Evolutionary conservation across 1,140 invertebrate genomes (phyloP).

Genomic region (Lasaia peninsularis): DNA sequence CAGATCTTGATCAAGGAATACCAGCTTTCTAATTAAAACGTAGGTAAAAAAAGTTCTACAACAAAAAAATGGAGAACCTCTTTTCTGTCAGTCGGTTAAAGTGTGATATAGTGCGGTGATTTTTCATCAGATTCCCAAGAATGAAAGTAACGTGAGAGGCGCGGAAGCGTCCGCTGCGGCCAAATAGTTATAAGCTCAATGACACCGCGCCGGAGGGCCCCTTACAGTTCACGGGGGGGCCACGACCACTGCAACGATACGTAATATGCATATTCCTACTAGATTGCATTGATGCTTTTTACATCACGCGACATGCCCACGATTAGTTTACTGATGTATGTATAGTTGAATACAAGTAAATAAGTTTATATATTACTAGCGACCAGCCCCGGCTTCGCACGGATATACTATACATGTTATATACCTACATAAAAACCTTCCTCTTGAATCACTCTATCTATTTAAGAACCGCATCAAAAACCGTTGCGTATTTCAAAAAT

Average conservation of each 20-base stretch:
- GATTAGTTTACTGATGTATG: neutral
- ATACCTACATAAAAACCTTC: no score
- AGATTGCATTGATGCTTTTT: neutral
- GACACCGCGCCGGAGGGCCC: slow-evolving; percentile 28
- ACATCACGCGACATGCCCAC: neutral
- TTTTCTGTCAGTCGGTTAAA: no score
- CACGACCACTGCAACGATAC: neutral
- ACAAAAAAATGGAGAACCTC: no score
- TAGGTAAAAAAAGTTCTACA: no score
- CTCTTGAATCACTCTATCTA: no score
- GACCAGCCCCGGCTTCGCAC: no score
- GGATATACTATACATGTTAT: no score
- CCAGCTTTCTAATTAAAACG: no score
- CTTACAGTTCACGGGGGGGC: slow-evolving; percentile 24
- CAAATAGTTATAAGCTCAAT: slow-evolving; percentile 47
- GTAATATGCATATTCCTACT: neutral
- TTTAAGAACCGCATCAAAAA: no score
- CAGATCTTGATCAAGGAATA: no score
- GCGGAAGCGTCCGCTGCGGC: slow-evolving; percentile 22
- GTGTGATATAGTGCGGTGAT: slow-evolving; percentile 5
- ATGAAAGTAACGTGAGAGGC: slow-evolving; percentile 16
- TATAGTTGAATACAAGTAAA: neutral
- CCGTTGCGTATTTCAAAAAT: no score
- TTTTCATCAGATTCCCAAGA: slow-evolving; percentile 10
- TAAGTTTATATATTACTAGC: no score